phyloP scores from a whole-genome alignment of 2,797 vertebrate genomes.

The Acipenser oxyrinchus region DNA sequence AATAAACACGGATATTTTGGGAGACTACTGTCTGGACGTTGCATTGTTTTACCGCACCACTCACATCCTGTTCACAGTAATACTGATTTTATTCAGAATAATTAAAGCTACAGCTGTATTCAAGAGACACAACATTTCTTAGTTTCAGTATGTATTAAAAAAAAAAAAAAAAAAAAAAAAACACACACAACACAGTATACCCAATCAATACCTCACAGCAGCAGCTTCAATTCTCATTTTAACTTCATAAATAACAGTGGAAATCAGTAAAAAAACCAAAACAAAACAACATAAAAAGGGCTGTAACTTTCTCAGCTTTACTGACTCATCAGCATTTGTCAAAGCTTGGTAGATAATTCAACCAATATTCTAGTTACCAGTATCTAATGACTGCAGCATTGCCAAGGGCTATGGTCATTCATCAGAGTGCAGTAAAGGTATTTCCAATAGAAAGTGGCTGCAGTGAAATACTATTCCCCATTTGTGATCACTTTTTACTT shows the following conservation, averaged over 20 bases:
- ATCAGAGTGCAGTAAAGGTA: background rate
- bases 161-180: background rate
- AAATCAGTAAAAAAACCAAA: background rate
- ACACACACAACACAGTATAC: background rate
- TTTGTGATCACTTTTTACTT: background rate
- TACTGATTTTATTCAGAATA: background rate
- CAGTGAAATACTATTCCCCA: background rate
- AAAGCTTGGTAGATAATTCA: background rate
- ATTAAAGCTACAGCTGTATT: background rate
- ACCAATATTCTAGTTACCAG: background rate
- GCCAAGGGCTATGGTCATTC: background rate
- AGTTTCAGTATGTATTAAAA: background rate
- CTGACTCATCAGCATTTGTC: background rate
- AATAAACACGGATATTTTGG: too few species aligned
- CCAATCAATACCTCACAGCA: background rate
- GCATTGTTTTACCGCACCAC: too few species aligned
- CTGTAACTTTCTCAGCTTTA: background rate
- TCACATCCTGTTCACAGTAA: too few species aligned
- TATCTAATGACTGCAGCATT: background rate
- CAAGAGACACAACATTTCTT: background rate
- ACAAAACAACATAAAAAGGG: too few species aligned
- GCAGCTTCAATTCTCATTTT: background rate
- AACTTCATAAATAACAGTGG: conserved; percentile 2
- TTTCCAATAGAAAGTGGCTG: background rate
- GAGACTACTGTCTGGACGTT: too few species aligned